A percentile compares a stretch with the other conserved stretches of the same genome.
Conservation (phyloP, 53 echinoderm and acorn worm species). For the Luidia sarsii region DNA sequence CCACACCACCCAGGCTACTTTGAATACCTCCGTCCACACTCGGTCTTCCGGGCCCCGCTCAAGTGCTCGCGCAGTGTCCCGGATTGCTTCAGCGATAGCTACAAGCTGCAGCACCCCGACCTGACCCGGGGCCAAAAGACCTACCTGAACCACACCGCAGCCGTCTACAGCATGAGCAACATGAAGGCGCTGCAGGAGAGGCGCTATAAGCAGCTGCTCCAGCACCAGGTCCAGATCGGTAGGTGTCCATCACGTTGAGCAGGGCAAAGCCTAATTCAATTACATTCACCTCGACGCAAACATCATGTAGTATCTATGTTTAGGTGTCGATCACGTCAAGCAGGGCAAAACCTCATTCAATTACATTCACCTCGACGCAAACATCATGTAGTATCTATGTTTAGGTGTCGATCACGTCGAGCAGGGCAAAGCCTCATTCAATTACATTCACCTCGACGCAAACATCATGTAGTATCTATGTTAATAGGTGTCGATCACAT, state of each 20-base stretch:
- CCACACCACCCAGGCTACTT: conserved; percentile 77
- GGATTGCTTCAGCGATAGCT: conserved; percentile 79
- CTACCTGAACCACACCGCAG: conserved; percentile 86
- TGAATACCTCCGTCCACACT: conserved; percentile 71
- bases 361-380: no score
- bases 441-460: no score
- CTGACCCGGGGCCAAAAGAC: conserved; percentile 74
- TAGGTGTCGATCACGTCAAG: no score
- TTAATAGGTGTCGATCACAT: no score
- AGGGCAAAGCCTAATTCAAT: no score
- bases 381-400: no score
- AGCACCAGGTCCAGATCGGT: conserved; percentile 84
- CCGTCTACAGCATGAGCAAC: conserved; percentile 87
- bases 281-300: no score
- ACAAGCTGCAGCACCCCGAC: conserved; percentile 81
- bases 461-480: no score
- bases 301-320: no score
- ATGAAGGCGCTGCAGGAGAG: conserved; percentile 77
- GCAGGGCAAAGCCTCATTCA: no score
- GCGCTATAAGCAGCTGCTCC: conserved; percentile 69
- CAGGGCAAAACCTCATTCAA: no score
- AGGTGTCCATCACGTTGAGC: conserved; percentile 1
- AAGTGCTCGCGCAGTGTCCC: conserved; percentile 66
- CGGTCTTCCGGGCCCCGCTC: conserved; percentile 77
- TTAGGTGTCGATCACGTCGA: no score